These are phyloP conservation scores for Kryphioiulus occultus DNA, from an alignment of 2,888 invertebrate genomes.

Conservation along the genomic window DNA sequence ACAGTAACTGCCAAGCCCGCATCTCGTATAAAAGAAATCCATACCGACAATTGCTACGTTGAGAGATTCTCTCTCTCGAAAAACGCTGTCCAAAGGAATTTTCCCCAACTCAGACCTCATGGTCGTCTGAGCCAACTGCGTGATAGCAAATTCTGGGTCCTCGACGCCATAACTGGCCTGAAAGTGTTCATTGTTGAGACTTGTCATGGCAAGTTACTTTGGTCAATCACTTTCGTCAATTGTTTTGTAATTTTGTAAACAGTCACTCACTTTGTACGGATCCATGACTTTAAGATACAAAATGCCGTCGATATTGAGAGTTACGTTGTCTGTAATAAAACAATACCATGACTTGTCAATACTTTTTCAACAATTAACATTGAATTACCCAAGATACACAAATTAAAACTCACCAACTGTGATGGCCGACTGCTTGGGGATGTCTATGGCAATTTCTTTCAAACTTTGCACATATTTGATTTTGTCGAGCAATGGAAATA, in stretches of 20 bases:
- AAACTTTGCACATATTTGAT: constrained; percentile 98
- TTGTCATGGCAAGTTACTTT: too few species aligned
- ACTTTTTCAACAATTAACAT: background rate
- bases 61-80: constrained; percentile 92
- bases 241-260: constrained; percentile 43
- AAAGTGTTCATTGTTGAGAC: background rate
- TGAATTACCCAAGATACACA: background rate
- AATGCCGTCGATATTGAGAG: constrained; percentile 95
- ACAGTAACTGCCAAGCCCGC: background rate
- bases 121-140: constrained; percentile 98
- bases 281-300: constrained; percentile 92
- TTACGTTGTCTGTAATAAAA: constrained; percentile 83
- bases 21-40: too few species aligned
- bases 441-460: constrained; percentile 99
- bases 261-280: constrained; percentile 77
- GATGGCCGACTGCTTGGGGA: constrained; percentile 98
- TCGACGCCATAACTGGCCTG: constrained; percentile 95
- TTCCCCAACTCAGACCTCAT: constrained; percentile 99
- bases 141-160: constrained; percentile 99
- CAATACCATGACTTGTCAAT: background rate
- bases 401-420: constrained; percentile 71
- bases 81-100: constrained; percentile 95
- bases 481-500: constrained; percentile 89
- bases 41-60: constrained; percentile 87
- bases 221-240: background rate